Evolutionary conservation across 53 echinoderm and acorn worm species (phyloP).

Genomic region (Holothuria leucospilota): DNA sequence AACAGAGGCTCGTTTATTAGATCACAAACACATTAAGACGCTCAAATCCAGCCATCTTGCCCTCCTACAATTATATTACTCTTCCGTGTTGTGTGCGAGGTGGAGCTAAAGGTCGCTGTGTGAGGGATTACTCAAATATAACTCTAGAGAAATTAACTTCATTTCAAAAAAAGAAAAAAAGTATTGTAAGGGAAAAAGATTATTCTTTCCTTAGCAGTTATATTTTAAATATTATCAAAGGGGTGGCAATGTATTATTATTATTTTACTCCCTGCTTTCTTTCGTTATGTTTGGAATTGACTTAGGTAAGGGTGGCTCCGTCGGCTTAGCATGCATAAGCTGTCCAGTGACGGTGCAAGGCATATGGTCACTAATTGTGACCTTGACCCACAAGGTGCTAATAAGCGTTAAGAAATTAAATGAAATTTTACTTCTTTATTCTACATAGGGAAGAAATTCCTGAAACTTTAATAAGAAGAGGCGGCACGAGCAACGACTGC

Average conservation of each 20-base stretch:
- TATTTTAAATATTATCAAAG: too few species aligned
- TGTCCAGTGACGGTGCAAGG: not conserved
- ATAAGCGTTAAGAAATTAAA: slow-evolving; percentile 10
- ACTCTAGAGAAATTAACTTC: slow-evolving; percentile 14
- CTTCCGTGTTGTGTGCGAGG: not conserved
- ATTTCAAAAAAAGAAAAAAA: not conserved
- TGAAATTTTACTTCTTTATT: too few species aligned
- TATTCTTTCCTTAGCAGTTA: too few species aligned
- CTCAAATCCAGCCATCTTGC: not conserved
- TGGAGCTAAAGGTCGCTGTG: not conserved
- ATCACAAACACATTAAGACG: slow-evolving; percentile 10
- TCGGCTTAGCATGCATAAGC: too few species aligned
- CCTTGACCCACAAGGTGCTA: slow-evolving; percentile 13
- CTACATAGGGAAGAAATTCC: too few species aligned
- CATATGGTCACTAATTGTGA: slow-evolving; percentile 7
- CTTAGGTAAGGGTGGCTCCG: too few species aligned
- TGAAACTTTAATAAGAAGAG: too few species aligned
- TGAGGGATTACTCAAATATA: not conserved
- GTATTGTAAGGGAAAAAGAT: too few species aligned
- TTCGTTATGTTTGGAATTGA: too few species aligned
- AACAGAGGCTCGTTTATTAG: slow-evolving; percentile 8
- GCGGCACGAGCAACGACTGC: too few species aligned
- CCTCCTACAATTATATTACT: slow-evolving; percentile 33
- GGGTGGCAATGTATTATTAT: too few species aligned
- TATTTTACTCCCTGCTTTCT: too few species aligned